phyloP scores from a whole-genome alignment of 2,113 vertebrate species.

The Elachura formosa region DNA sequence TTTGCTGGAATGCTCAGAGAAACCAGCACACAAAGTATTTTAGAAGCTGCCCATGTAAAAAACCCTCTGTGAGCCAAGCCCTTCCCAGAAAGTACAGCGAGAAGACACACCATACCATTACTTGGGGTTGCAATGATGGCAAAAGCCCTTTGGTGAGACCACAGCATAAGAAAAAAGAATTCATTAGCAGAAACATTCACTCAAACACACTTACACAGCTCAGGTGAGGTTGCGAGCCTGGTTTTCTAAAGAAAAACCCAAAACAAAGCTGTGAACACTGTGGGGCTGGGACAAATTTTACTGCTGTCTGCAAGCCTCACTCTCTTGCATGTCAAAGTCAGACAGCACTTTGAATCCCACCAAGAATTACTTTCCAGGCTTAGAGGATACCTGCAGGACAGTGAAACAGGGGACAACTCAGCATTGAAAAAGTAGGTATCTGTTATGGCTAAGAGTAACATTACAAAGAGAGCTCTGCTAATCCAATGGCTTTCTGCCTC shows the following conservation, averaged over 20 bases:
- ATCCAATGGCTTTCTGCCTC: background rate
- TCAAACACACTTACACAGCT: background rate
- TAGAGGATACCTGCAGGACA: background rate
- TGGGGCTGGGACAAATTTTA: background rate
- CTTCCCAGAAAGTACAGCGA: background rate
- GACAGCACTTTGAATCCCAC: background rate
- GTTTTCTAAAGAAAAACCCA: background rate
- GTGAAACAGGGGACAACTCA: background rate
- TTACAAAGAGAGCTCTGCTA: background rate
- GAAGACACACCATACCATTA: background rate
- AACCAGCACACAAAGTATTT: background rate
- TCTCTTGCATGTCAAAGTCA: background rate
- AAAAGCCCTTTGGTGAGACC: background rate
- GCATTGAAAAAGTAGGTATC: background rate
- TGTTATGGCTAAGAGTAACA: background rate
- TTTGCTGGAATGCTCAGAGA: background rate
- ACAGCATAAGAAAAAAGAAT: background rate
- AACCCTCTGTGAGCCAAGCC: background rate
- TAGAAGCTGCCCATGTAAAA: background rate
- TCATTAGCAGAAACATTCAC: fast-evolving
- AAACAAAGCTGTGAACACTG: background rate
- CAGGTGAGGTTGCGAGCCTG: background rate
- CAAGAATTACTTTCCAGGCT: background rate
- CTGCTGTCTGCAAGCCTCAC: background rate
- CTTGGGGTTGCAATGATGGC: fast-evolving